phyloP scores from a whole-genome alignment of 2,113 vertebrate species.

The Elaphurus davidianus region DNA sequence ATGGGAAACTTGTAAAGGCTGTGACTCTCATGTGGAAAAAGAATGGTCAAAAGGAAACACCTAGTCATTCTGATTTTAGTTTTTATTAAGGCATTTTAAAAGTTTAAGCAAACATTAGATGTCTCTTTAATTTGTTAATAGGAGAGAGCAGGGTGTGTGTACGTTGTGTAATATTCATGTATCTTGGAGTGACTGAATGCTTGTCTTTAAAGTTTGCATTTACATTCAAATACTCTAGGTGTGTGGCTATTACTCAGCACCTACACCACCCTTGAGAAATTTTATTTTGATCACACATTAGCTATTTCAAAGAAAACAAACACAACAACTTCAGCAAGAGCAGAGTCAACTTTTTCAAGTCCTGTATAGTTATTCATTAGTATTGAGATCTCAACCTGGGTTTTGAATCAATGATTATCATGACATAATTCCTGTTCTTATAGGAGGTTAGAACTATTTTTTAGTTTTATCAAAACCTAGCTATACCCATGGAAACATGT shows the following conservation, averaged over 20 bases:
- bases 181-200: constrained; percentile 56
- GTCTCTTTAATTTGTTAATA: constrained; percentile 20
- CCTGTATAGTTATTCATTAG: constrained; percentile 42
- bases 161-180: constrained; percentile 49
- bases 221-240: constrained; percentile 66
- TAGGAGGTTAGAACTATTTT: neutral
- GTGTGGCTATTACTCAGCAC: constrained; percentile 80
- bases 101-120: constrained; percentile 58
- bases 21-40: constrained; percentile 28
- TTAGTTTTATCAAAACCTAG: constrained; percentile 36
- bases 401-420: constrained; percentile 28
- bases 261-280: constrained; percentile 69
- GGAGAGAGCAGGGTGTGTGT: constrained; percentile 37
- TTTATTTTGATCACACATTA: constrained; percentile 67
- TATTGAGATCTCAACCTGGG: neutral
- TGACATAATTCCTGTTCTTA: constrained; percentile 8
- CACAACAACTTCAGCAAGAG: constrained; percentile 59
- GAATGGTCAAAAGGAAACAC: constrained; percentile 50
- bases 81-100: constrained; percentile 58
- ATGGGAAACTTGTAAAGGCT: constrained; percentile 43
- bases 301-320: constrained; percentile 68
- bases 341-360: constrained; percentile 70
- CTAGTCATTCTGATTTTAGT: constrained; percentile 47
- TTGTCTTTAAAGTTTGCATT: constrained; percentile 45
- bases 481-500: neutral